Evolutionary conservation across 2,888 invertebrate species (phyloP).

Genomic region (Cantharis nigra): DNA sequence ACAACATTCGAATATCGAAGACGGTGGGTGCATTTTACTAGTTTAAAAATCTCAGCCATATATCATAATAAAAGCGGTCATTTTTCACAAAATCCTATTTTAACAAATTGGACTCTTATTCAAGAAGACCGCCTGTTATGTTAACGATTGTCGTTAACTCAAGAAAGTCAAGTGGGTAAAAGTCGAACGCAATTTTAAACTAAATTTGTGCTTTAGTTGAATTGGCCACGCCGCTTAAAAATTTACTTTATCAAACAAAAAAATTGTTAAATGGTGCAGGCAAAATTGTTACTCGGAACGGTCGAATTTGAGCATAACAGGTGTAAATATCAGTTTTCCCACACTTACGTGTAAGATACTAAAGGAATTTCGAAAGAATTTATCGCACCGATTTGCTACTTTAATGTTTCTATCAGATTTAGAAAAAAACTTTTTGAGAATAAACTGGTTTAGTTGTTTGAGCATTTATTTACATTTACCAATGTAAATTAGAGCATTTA

Average conservation of each 20-base stretch:
- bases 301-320: neutral
- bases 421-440: neutral
- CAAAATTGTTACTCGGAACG: neutral
- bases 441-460: neutral
- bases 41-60: constrained; percentile 35
- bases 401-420: neutral
- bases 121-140: constrained; percentile 34
- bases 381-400: neutral
- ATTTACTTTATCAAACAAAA: constrained; percentile 27
- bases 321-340: neutral
- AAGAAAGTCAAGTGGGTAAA: constrained; percentile 38
- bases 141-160: constrained; percentile 36
- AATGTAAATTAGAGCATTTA: neutral
- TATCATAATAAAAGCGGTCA: constrained; percentile 49
- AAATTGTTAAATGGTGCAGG: neutral
- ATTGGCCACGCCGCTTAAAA: constrained; percentile 35
- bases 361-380: neutral
- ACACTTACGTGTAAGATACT: neutral
- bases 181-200: constrained; percentile 37
- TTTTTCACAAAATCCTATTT: constrained; percentile 47
- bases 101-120: constrained; percentile 46
- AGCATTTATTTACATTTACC: neutral
- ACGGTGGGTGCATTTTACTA: constrained; percentile 5
- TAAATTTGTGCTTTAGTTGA: constrained; percentile 31
- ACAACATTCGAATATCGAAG: neutral